phyloP scores from a whole-genome alignment of 37 sponge, comb jelly and placozoan genomes.

The Agelas oroides region DNA sequence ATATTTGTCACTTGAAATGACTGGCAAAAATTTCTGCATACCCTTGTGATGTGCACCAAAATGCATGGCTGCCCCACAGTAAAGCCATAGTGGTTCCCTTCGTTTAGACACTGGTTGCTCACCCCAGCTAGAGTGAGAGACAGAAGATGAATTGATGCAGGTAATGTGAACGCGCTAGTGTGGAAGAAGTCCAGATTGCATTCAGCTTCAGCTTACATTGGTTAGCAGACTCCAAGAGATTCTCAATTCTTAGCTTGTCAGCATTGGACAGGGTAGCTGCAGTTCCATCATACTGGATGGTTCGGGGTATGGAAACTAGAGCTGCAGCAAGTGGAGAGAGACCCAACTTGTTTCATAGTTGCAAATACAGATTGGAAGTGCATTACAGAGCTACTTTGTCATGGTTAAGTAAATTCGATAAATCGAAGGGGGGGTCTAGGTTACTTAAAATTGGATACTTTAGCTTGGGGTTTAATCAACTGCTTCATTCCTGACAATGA shows the following conservation, averaged over 20 bases:
- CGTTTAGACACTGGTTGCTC: conserved; percentile 11
- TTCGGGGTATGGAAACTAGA: conserved; percentile 13
- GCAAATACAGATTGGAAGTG: not conserved
- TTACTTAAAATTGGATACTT: too few species aligned
- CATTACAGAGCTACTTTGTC: too few species aligned
- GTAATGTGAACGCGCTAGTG: too few species aligned
- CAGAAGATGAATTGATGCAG: not conserved
- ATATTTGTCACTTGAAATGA: too few species aligned
- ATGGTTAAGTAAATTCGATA: too few species aligned
- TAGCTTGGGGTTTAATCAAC: too few species aligned
- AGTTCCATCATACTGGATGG: not conserved
- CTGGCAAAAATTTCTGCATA: not conserved
- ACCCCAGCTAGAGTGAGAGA: conserved; percentile 36
- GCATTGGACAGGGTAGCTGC: not conserved
- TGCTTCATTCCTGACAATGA: too few species aligned
- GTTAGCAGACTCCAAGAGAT: conserved; percentile 1
- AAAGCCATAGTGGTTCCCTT: conserved; percentile 34
- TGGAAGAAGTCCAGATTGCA: not conserved
- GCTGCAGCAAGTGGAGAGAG: not conserved
- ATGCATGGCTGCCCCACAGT: conserved; percentile 25
- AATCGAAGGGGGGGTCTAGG: too few species aligned
- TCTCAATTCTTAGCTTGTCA: not conserved
- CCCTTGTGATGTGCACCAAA: conserved; percentile 36
- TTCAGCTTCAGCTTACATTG: conserved; percentile 28
- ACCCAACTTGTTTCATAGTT: too few species aligned